These are phyloP conservation scores for Acinonyx jubatus DNA, from an alignment of 2,113 vertebrate genomes.

Conservation along the genomic window DNA sequence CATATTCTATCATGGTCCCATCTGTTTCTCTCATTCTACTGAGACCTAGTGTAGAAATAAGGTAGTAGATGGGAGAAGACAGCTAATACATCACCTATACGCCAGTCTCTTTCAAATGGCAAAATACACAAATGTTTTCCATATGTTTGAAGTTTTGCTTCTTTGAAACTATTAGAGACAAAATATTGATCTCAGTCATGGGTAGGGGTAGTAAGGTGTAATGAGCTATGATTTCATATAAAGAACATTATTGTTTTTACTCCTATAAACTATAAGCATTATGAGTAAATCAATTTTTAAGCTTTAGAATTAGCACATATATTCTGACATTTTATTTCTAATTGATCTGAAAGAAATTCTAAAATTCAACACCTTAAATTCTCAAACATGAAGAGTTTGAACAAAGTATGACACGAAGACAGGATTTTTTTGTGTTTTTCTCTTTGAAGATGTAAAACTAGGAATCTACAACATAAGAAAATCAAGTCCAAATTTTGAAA, in stretches of 20 bases:
- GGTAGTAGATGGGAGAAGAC: constrained; percentile 16
- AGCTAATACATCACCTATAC: constrained; percentile 57
- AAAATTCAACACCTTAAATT: neutral
- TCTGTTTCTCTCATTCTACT: constrained; percentile 81
- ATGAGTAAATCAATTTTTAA: neutral
- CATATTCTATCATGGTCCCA: constrained; percentile 83
- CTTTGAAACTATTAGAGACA: neutral
- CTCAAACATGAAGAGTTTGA: neutral
- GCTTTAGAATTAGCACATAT: neutral
- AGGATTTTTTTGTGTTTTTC: neutral
- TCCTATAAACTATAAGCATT: neutral
- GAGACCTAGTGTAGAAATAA: constrained; percentile 66
- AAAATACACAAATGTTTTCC: neutral
- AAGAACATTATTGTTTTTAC: neutral
- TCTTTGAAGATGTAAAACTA: neutral
- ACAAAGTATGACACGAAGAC: neutral
- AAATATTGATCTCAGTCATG: neutral
- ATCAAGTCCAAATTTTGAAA: neutral
- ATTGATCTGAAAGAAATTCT: neutral
- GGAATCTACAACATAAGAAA: neutral
- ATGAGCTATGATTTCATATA: neutral
- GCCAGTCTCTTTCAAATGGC: constrained; percentile 60
- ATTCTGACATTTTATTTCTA: neutral
- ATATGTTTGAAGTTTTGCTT: constrained; percentile 9
- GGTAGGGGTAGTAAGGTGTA: neutral